Base-by-base conservation (phyloP, 2,797 vertebrate genomes). In the Macropodus opercularis region DNA sequence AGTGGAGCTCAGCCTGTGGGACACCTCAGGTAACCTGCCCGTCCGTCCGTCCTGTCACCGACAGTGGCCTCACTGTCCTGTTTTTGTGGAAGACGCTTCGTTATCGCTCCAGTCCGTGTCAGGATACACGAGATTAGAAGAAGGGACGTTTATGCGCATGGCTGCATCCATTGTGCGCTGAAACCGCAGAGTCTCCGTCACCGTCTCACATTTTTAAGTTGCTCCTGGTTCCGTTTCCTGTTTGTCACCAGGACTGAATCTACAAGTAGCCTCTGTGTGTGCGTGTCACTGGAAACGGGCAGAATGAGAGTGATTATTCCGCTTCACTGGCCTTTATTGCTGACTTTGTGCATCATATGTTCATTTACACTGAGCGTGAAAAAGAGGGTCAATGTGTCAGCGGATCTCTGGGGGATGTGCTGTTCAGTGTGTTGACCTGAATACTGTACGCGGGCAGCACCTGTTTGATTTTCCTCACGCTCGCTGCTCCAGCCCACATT, bases 1-100 rank as follows among this genome's bases (percentile, higher is more conserved):
- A 44, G 95, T 97, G 86, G 96, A 97, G 88, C 93, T 98, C 67
- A 98, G 96, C 79, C 94, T 97, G 74, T 98, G 96, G 96, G 96
- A 97, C 84, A 98, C 96, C 51, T 98, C 96, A 86, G 96, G 96
- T 97, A 93, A 92, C 14, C 19, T 48, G 13, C 42, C 12, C 24
- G 15, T 14, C 24, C 21, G 39, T 32, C 31, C 11, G 47, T 55
- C 15, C 41, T 65, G 35, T 27, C 34, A 10, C 18, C n/a, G n/a
- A n/a, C n/a, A n/a, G n/a, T 29, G 57, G 31, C 6, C 34, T 15
- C 34, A 8, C 7, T 56, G 31, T 26, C 7, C 15, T 8, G 3
- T 12, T 21, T 15, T 23, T 17, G 38, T 18, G 8, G 14, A 2
- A 8, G 18, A 17, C 18, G 3, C 5, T 32, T 32, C 3, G 13